These are phyloP conservation scores for Drepanosiphum platanoidis DNA, from an alignment of 2,888 invertebrate genomes.

Conservation along the genomic window DNA sequence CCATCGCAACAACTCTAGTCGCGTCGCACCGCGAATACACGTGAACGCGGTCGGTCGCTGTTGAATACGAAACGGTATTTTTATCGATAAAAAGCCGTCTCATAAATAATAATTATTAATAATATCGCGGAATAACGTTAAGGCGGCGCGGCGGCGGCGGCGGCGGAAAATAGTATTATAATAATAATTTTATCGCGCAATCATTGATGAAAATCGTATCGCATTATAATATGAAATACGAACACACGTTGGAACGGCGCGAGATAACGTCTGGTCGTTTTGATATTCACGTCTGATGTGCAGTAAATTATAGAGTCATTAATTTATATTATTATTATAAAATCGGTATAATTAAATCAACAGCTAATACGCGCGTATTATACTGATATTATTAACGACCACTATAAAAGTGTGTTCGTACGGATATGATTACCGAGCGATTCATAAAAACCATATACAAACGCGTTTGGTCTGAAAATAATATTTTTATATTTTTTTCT, in stretches of 20 bases:
- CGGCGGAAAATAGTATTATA: too few species aligned
- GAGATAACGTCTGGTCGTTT: constrained; percentile 25
- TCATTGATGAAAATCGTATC: constrained; percentile 31
- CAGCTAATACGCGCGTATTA: neutral
- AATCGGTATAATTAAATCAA: constrained; percentile 5
- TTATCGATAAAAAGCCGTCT: neutral
- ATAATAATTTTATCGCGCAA: neutral
- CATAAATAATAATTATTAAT: neutral
- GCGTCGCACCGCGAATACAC: neutral
- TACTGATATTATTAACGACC: neutral
- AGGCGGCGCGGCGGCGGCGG: neutral
- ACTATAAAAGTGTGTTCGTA: too few species aligned
- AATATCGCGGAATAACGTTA: constrained; percentile 12
- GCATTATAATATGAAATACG: neutral
- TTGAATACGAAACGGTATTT: constrained; percentile 28
- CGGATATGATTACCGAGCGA: too few species aligned
- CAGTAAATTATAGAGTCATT: neutral
- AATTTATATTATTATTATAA: too few species aligned
- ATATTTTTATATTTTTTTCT: too few species aligned
- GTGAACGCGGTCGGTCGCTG: neutral
- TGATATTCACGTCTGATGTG: neutral
- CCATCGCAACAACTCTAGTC: neutral
- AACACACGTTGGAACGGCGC: neutral
- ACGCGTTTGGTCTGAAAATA: neutral
- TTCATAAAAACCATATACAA: neutral